Percentiles rank a stretch among this genome's conserved stretches.
phyloP scores from a whole-genome alignment of 2,888 invertebrate species.

The Andrena hattorfiana region DNA sequence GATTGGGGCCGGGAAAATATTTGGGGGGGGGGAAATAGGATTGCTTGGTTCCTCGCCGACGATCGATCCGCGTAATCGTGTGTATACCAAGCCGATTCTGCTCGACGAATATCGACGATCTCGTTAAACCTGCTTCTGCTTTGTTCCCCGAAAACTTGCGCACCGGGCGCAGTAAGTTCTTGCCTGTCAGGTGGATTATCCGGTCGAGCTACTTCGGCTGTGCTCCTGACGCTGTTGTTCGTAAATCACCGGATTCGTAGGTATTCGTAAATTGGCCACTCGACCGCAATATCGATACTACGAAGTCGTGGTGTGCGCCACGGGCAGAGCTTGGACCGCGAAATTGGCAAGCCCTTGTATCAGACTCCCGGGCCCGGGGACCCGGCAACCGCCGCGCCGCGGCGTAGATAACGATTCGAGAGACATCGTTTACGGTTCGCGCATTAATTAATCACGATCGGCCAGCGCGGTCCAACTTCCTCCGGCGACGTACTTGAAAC shows the following conservation, averaged over 20 bases:
- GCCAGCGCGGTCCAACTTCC: neutral
- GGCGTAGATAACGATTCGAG: constrained; percentile 40
- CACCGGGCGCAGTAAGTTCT: neutral
- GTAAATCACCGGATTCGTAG: constrained; percentile 64
- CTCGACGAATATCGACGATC: constrained; percentile 33
- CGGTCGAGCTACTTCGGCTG: constrained; percentile 25
- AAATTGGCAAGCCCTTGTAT: constrained; percentile 58
- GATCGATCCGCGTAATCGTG: neutral
- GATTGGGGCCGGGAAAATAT: neutral
- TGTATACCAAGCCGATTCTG: neutral
- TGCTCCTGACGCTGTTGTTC: constrained; percentile 35
- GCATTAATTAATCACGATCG: constrained; percentile 52
- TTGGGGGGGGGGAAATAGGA: too few relatives aligned
- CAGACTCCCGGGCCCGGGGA: constrained; percentile 19
- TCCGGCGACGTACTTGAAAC: neutral
- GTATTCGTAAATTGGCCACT: constrained; percentile 66
- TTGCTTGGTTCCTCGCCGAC: neutral
- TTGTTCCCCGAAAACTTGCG: neutral
- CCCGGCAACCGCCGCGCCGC: neutral
- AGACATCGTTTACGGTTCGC: constrained; percentile 33
- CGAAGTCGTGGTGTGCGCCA: constrained; percentile 29
- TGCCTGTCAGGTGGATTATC: constrained; percentile 49
- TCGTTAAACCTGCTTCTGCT: constrained; percentile 47
- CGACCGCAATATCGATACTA: constrained; percentile 65
- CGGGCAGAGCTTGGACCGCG: constrained; percentile 27